Evolutionary conservation across 2,888 invertebrate species (phyloP), one percentile per base, ranked within the genome.

Genomic region (Lymantria monacha): DNA sequence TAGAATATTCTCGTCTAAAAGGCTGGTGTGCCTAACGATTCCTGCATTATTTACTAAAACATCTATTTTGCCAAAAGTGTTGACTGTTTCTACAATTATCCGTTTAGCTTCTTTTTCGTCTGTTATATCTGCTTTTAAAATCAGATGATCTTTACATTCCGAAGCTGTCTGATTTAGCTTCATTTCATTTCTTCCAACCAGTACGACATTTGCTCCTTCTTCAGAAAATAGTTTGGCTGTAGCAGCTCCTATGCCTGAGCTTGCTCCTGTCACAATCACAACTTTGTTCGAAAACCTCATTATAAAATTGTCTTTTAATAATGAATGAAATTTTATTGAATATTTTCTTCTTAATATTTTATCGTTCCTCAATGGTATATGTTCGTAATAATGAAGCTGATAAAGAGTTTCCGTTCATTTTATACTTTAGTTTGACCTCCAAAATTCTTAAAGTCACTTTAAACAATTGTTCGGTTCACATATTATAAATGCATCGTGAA

Each of bases 161-260:
- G 55, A 51, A 5, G 93, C 93, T 0, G 94, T 91, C 59, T 92
- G 83, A 45, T 92, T 81, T 14, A 96, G 83, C 68, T 94, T 95
- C 9, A 92, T 92, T 40, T 83, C 73, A 79, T 95, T 95, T 59
- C 96, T 89, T 84, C 92, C 96, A 75, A 87, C 93, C 72, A 92
- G 93, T 30, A 92, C 88, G 7, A 95, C 76, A 11, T 80, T 81
- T 0, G 93, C 94, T 10, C 94, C 94, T 44, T 93, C 81, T 68
- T 92, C 88, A 1, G 94, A 92, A 68, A 95, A 94, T 51, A 93
- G 88, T 1, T 93, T 63, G 0, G 95, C 94, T 0, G 94, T 92
- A n/a, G 92, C 93, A 0, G 93, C 92, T 3, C 95, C 95, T 53
- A 95, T 95, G 0, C 95, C 95, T 2, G 94, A 94, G 70, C 94